Evolutionary conservation across 2,113 vertebrate species (phyloP).

Genomic region (Ciconia stormi): DNA sequence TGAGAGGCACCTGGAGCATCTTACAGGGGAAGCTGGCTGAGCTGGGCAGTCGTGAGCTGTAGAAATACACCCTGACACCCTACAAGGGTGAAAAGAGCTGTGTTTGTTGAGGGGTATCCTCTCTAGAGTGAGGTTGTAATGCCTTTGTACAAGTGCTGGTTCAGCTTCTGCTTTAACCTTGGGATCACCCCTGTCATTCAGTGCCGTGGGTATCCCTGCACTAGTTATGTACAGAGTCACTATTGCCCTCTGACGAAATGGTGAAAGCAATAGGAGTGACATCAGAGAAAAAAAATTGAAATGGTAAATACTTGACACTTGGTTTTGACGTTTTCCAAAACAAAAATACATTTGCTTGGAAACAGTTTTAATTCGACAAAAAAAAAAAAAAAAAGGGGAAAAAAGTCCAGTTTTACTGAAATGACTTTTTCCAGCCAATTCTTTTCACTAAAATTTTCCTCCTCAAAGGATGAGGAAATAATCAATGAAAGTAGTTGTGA

Average conservation of each 20-base stretch:
- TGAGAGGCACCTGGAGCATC: accelerated
- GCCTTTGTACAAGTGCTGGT: background rate
- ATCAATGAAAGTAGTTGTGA: background rate
- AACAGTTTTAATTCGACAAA: background rate
- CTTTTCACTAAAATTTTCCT: background rate
- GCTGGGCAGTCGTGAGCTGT: background rate
- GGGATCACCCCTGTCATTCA: background rate
- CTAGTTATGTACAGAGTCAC: background rate
- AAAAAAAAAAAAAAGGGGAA: background rate
- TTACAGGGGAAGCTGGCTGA: background rate
- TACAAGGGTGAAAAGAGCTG: background rate
- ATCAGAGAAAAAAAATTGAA: background rate
- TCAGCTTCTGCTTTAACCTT: background rate
- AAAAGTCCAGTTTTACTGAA: background rate
- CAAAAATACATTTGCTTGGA: background rate
- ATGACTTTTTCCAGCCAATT: background rate
- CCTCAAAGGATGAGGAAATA: background rate
- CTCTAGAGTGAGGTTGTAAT: background rate
- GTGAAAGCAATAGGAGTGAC: background rate
- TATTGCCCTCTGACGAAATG: background rate
- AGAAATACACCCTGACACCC: background rate
- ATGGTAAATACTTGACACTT: background rate
- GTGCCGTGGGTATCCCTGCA: background rate
- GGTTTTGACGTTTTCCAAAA: background rate
- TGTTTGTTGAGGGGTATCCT: background rate